Base-by-base conservation (phyloP, 2,888 invertebrate genomes). In the Amphipyra tragopoginis region DNA sequence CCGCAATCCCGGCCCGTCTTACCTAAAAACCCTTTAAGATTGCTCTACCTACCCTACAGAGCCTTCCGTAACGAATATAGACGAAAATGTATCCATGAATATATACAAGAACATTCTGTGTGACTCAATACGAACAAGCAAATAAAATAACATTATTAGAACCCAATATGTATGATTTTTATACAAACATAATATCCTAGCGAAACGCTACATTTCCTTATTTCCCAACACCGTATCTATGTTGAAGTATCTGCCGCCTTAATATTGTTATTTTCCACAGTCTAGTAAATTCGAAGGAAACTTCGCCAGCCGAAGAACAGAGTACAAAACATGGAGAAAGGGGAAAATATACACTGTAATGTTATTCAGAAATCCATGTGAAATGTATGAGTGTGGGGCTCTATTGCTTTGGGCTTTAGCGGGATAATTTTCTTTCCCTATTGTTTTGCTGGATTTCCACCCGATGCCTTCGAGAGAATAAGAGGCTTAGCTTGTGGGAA, bases 11-110 rank as follows among this genome's bases (percentile, higher is more conserved):
- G 81, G 77, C 82, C 77, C 84, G 84, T 85, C 87, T 91, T 88
- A 87, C 89, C 87, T 90, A 89, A 91, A 87, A 90, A 90, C 86
- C 90, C 87, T 89, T 87, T 85, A 79, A 85, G 84, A 85, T 86
- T 82, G 81, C 80, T 85, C 48, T 54, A 79, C 83, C 84, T 76
- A 76, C 75, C 74, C 73, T 74, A 56, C 63, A 65, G 44, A 68
- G 42, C 26, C 59, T 57, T 48, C 10, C n/a, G 34, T 53, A 52
- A 65, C 42, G 21, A 63, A 64, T 45, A 66, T 42, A 6, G 56
- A 61, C 34, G 13, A 2, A 44, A 53, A 48, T 54, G 0, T 45
- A 33, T 26, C 2, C 11, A 8, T 13, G n/a, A 49, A 62, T 43
- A 13, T n/a, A 45, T 34, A 36, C 2, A 13, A 56, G 13, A 39